Conservation (phyloP, 2,888 invertebrate genomes). For the Dryobotodes eremita region DNA sequence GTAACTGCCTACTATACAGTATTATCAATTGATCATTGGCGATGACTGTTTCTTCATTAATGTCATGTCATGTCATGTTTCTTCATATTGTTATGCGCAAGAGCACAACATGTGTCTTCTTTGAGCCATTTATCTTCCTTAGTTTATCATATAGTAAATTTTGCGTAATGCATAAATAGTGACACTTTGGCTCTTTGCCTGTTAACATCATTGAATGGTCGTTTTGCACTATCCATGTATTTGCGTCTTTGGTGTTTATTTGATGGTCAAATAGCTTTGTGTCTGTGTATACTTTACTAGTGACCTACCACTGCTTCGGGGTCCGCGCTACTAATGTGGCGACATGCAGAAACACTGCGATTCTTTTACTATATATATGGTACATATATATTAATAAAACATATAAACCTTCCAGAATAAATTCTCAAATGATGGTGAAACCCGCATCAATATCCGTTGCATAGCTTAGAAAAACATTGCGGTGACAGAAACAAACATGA, state of each 20-base stretch:
- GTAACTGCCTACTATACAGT: background rate
- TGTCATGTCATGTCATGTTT: conserved; percentile 2
- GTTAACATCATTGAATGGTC: background rate
- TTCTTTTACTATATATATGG: background rate
- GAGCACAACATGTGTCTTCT: background rate
- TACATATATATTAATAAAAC: background rate
- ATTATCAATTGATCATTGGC: background rate
- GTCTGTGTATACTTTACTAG: background rate
- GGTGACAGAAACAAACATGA: no score
- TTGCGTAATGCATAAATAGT: conserved; percentile 4
- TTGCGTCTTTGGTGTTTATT: background rate
- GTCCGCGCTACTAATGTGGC: background rate
- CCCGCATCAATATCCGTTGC: background rate
- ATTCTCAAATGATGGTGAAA: background rate
- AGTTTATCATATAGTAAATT: conserved; percentile 44
- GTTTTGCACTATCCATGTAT: background rate
- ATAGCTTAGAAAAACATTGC: background rate
- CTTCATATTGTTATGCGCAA: background rate
- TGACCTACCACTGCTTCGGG: background rate
- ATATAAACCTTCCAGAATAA: background rate
- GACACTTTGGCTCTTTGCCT: conserved; percentile 48
- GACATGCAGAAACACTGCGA: background rate
- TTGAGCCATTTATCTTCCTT: conserved; percentile 18
- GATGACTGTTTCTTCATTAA: conserved; percentile 6
- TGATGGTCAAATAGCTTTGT: background rate